phyloP scores from a whole-genome alignment of 1,140 invertebrate genomes.

The Solen grandis region DNA sequence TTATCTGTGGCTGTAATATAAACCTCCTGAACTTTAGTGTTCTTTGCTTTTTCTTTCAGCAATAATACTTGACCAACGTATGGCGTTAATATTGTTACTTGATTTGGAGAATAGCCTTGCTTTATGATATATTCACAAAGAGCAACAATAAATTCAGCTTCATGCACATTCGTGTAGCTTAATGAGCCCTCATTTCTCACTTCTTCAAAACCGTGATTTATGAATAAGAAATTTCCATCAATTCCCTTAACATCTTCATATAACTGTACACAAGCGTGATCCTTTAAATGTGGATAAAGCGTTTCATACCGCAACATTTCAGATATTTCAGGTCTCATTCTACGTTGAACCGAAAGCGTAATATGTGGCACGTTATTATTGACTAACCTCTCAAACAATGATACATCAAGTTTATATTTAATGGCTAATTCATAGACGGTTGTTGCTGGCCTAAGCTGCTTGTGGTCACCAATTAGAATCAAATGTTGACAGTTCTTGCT shows the following conservation, averaged over 20 bases:
- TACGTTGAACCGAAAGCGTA: conserved; percentile 71
- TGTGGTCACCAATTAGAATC: conserved; percentile 90
- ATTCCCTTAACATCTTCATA: conserved; percentile 78
- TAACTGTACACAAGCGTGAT: conserved; percentile 72
- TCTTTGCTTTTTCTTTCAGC: conserved; percentile 74
- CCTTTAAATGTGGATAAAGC: conserved; percentile 78
- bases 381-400: conserved; percentile 81
- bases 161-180: conserved; percentile 77
- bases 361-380: conserved; percentile 76
- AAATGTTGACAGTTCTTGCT: conserved; percentile 88
- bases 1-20: conserved; percentile 88
- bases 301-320: conserved; percentile 73
- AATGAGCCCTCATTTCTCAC: conserved; percentile 68
- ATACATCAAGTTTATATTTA: conserved; percentile 80
- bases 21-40: conserved; percentile 66
- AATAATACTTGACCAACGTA: conserved; percentile 78
- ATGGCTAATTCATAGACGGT: conserved; percentile 77
- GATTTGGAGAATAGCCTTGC: conserved; percentile 75
- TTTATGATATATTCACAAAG: conserved; percentile 78
- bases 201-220: conserved; percentile 77
- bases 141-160: conserved; percentile 74
- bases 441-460: conserved; percentile 81
- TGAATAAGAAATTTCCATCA: conserved; percentile 76
- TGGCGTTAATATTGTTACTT: conserved; percentile 80
- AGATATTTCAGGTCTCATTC: conserved; percentile 78